Evolutionary conservation across 2,888 invertebrate genomes (phyloP).

Genomic region (Sarcophaga rosellei): DNA sequence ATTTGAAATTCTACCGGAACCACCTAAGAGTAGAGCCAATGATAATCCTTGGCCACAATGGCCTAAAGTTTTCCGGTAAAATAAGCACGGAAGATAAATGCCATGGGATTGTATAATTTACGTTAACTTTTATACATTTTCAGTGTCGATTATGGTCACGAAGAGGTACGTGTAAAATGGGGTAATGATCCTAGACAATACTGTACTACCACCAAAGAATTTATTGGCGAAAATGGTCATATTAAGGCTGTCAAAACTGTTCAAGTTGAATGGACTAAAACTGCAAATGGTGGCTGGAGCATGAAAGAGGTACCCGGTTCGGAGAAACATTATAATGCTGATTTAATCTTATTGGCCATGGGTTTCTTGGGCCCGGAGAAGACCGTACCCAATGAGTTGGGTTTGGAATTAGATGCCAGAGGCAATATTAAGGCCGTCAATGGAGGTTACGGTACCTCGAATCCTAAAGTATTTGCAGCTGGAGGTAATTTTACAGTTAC

Average conservation of each 20-base stretch:
- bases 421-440: slow-evolving; percentile 93
- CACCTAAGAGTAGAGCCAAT: slow-evolving; percentile 88
- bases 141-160: slow-evolving; percentile 98
- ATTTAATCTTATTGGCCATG: slow-evolving; percentile 98
- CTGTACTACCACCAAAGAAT: slow-evolving; percentile 96
- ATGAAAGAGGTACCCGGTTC: slow-evolving; percentile 93
- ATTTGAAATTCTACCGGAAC: slow-evolving; percentile 98
- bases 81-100: not conserved
- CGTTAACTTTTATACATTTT: not conserved
- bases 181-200: slow-evolving; percentile 97
- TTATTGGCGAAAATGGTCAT: slow-evolving; percentile 93
- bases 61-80: slow-evolving; percentile 94
- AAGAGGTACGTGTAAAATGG: slow-evolving; percentile 95
- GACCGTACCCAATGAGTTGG: slow-evolving; percentile 90
- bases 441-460: slow-evolving; percentile 89
- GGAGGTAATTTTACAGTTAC: slow-evolving; percentile 86
- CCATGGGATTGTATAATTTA: not conserved
- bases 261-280: slow-evolving; percentile 96
- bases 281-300: slow-evolving; percentile 95
- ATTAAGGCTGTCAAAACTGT: slow-evolving; percentile 96
- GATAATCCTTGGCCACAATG: slow-evolving; percentile 99
- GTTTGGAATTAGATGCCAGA: slow-evolving; percentile 92
- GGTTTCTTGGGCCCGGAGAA: slow-evolving; percentile 98
- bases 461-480: slow-evolving; percentile 95
- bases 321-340: slow-evolving; percentile 90